Evolutionary conservation across 2,888 invertebrate species (phyloP).

Genomic region (Tenthredo mesomela): DNA sequence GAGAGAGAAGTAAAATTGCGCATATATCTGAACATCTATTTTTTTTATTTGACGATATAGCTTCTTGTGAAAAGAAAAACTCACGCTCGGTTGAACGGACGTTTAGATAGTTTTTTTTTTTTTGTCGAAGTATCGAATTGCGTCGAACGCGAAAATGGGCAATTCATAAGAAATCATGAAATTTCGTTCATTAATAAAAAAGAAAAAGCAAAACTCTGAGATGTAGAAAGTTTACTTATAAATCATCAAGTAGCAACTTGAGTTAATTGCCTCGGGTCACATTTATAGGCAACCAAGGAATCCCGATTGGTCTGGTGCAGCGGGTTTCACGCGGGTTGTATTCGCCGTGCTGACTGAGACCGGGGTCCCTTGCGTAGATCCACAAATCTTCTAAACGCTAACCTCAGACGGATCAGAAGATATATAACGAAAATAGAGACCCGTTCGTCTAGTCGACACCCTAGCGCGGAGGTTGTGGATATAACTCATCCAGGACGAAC

Average conservation of each 20-base stretch:
- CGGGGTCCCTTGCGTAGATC: slow-evolving; percentile 54
- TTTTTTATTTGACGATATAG: not conserved
- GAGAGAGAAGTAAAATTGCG: not conserved
- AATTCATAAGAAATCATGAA: not conserved
- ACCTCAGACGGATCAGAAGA: slow-evolving; percentile 65
- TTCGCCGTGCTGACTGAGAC: not conserved
- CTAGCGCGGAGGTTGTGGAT: slow-evolving; percentile 54
- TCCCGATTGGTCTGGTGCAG: slow-evolving; percentile 19
- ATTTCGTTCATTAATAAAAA: not conserved
- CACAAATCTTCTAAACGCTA: slow-evolving; percentile 63
- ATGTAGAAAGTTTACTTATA: not conserved
- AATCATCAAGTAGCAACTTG: slow-evolving; percentile 19
- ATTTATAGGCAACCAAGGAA: not conserved
- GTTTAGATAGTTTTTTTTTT: not conserved
- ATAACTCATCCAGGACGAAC: slow-evolving; percentile 69
- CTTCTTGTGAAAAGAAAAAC: not conserved
- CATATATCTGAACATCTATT: not conserved
- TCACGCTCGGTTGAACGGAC: too few relatives aligned
- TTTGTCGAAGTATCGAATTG: not conserved
- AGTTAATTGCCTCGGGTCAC: slow-evolving; percentile 34
- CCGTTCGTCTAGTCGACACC: slow-evolving; percentile 58
- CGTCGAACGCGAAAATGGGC: not conserved
- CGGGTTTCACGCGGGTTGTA: slow-evolving; percentile 25
- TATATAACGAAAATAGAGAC: slow-evolving; percentile 62
- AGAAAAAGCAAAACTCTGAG: not conserved